Conservation (phyloP, 64 coral and sea anemone genomes). For the Pocillopora verrucosa region DNA sequence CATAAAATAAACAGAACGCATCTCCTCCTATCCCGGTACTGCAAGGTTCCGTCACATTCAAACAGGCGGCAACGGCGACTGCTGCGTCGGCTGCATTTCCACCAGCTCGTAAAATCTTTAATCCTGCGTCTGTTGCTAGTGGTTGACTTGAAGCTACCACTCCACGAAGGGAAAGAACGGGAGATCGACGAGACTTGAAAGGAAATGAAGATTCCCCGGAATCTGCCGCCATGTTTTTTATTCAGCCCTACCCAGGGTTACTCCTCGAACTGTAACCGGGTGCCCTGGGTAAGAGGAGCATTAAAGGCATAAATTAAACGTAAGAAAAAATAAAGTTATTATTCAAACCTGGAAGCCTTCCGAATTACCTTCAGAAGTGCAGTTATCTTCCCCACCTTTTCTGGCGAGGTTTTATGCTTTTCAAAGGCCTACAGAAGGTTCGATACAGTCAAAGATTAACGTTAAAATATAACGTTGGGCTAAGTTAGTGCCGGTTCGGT, state of each 20-base stretch:
- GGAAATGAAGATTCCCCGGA: background rate
- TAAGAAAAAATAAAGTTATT: no score
- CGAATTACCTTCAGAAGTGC: no score
- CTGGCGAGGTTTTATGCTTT: background rate
- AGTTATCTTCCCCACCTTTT: background rate
- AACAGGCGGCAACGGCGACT: slow-evolving; percentile 83
- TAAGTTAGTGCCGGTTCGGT: no score
- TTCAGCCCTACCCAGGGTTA: background rate
- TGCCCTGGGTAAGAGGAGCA: background rate
- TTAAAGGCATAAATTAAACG: background rate
- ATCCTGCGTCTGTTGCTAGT: slow-evolving; percentile 80
- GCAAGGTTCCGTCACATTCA: slow-evolving; percentile 89
- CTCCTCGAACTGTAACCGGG: background rate
- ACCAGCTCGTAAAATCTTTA: slow-evolving; percentile 72
- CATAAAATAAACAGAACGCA: slow-evolving; percentile 92
- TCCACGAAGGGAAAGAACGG: slow-evolving; percentile 82
- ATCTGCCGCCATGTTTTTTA: background rate
- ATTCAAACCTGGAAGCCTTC: no score
- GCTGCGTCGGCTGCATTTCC: slow-evolving; percentile 99
- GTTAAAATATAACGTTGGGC: no score
- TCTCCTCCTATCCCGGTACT: slow-evolving; percentile 96
- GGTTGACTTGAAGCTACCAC: slow-evolving; percentile 83
- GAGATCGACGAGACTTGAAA: slow-evolving; percentile 90
- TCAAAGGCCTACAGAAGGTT: no score
- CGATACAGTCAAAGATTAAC: background rate